A percentile compares a stretch with the other conserved stretches of the same genome.
These are phyloP conservation scores for Chymomyza caudatula DNA, from an alignment of 2,888 invertebrate species.

Conservation along the genomic window DNA sequence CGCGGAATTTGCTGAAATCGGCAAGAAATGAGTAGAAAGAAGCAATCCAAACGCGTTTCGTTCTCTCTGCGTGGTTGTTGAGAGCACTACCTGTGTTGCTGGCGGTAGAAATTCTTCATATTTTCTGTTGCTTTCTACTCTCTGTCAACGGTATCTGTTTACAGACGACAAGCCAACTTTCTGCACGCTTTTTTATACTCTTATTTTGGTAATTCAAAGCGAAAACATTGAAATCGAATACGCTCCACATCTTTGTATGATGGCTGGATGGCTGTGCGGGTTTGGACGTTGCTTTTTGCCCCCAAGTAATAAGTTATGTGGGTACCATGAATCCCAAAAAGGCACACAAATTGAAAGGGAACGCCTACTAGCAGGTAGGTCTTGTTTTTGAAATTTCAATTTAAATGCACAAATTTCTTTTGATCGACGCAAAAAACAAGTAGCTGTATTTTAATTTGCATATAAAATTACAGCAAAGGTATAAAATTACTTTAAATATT, in stretches of 20 bases:
- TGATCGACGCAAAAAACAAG: slow-evolving; percentile 39
- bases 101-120: background rate
- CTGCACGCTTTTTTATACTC: slow-evolving; percentile 4
- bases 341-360: slow-evolving; percentile 7
- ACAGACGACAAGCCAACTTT: slow-evolving; percentile 29
- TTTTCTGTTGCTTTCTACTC: background rate
- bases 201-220: slow-evolving; percentile 58
- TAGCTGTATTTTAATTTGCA: slow-evolving; percentile 36
- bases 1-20: slow-evolving; percentile 65
- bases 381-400: slow-evolving; percentile 42
- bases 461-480: slow-evolving; percentile 57
- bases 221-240: slow-evolving; percentile 65
- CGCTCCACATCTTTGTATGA: slow-evolving; percentile 9
- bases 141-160: slow-evolving; percentile 62
- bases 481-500: slow-evolving; percentile 48
- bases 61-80: background rate
- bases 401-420: slow-evolving; percentile 45
- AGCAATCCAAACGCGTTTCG: background rate
- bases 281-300: background rate
- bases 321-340: slow-evolving; percentile 22
- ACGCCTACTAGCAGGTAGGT: slow-evolving; percentile 47
- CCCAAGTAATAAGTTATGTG: slow-evolving; percentile 39
- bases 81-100: background rate
- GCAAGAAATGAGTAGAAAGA: slow-evolving; percentile 40
- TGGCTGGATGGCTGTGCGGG: background rate